A percentile compares a stretch with the other conserved stretches of the same genome.
Evolutionary conservation across 2,797 vertebrate genomes (phyloP).

Genomic region (Enteromius mattozi): DNA sequence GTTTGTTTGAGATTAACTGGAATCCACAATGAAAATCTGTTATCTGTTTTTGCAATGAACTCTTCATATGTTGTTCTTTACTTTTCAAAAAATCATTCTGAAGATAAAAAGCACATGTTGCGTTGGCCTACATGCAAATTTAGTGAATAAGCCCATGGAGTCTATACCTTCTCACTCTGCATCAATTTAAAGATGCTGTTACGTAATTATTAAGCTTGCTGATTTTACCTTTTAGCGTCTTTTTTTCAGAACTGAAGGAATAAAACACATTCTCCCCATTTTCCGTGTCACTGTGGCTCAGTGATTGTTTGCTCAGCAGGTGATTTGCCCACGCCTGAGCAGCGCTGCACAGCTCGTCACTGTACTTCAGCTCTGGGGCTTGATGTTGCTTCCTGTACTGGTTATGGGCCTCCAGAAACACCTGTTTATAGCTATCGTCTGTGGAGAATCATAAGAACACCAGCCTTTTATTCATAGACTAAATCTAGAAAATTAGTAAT

Average conservation of each 20-base stretch:
- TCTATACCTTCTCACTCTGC: neutral
- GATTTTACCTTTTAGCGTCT: constrained; percentile 17
- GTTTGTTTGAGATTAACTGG: too few species aligned
- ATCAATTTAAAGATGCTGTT: neutral
- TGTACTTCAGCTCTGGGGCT: constrained; percentile 46
- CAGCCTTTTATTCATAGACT: neutral
- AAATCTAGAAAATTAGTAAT: neutral
- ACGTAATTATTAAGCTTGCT: neutral
- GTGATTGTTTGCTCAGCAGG: constrained; percentile 10
- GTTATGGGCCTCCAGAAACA: constrained; percentile 61
- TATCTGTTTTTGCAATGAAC: too few species aligned
- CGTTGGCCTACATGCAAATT: neutral
- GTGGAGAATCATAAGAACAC: neutral
- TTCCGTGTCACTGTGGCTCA: constrained; percentile 55
- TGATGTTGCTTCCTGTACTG: constrained; percentile 56
- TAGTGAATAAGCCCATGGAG: neutral
- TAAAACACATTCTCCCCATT: constrained; percentile 65
- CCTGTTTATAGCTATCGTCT: constrained; percentile 55
- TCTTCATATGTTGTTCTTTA: neutral
- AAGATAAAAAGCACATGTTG: neutral
- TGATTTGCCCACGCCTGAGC: constrained; percentile 63
- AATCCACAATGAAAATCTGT: too few species aligned
- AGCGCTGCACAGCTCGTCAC: constrained; percentile 42
- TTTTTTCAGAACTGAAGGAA: constrained; percentile 38
- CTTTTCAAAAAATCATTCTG: neutral